Percentiles rank a stretch among this genome's conserved stretches.
These are phyloP conservation scores for Gopherus flavomarginatus DNA, from an alignment of 2,113 vertebrate species.

Conservation along the genomic window DNA sequence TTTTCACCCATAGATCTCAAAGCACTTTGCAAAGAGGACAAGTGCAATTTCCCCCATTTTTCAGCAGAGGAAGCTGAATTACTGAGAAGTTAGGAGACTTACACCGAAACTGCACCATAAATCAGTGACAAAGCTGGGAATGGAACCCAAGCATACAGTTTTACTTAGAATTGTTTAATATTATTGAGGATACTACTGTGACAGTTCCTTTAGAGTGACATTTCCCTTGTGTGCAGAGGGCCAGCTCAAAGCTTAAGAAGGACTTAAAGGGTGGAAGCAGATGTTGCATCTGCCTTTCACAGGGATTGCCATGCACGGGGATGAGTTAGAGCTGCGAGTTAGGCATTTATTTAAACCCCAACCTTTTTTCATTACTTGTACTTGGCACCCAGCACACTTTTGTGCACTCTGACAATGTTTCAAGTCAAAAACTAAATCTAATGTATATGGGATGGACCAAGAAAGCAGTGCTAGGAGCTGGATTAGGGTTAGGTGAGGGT, in stretches of 20 bases:
- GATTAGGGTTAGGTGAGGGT: neutral
- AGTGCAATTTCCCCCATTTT: neutral
- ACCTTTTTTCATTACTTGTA: slow-evolving; percentile 3
- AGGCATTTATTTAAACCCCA: neutral
- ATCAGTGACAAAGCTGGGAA: neutral
- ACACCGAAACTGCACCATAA: neutral
- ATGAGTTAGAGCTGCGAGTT: neutral
- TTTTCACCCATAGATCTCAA: slow-evolving; percentile 25
- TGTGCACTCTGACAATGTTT: neutral
- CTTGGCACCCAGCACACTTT: neutral
- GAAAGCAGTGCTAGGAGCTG: neutral
- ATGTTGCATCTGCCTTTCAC: neutral
- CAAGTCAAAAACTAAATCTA: neutral
- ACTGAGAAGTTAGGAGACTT: neutral
- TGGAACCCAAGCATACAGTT: neutral
- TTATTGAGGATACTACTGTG: neutral
- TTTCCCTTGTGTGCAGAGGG: neutral
- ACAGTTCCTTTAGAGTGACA: neutral
- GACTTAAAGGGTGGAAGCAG: neutral
- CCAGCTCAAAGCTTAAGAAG: neutral
- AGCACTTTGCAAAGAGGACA: neutral
- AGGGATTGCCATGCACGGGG: neutral
- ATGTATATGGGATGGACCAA: neutral
- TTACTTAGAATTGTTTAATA: neutral
- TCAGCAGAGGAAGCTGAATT: neutral